Percentiles rank a stretch among this genome's conserved stretches.
phyloP scores from a whole-genome alignment of 64 coral and sea anemone genomes.

The Pachyseris speciosa region DNA sequence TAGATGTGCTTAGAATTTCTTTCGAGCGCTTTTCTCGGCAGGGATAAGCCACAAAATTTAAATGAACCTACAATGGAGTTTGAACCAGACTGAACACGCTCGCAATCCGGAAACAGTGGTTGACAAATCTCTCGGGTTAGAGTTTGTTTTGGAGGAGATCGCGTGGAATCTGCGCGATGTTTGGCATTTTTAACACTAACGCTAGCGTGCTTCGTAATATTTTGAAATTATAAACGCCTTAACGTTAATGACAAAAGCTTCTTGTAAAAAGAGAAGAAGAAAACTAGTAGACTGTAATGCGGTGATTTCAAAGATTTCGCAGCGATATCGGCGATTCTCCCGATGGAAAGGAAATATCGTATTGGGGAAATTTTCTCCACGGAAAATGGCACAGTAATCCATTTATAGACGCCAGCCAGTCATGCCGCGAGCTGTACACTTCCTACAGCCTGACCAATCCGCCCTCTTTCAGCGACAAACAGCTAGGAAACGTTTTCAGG shows the following conservation, averaged over 20 bases:
- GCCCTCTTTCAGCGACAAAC: background rate
- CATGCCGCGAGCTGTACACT: background rate
- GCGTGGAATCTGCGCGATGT: conserved; percentile 6
- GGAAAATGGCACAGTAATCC: background rate
- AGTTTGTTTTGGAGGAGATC: background rate
- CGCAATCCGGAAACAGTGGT: conserved; percentile 12
- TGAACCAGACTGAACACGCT: background rate
- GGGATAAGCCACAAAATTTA: background rate
- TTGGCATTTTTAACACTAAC: conserved; percentile 2
- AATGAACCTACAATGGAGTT: conserved; percentile 13
- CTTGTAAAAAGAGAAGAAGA: background rate
- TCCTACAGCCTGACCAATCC: background rate
- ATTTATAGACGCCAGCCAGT: background rate
- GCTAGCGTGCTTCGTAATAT: background rate
- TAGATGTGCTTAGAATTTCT: background rate
- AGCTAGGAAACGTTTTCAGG: background rate
- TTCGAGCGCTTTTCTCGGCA: background rate
- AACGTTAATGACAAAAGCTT: conserved; percentile 28
- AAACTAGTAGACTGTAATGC: background rate
- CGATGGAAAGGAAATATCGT: conserved; percentile 28
- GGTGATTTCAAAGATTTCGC: background rate
- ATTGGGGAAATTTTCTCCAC: background rate
- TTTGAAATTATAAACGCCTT: conserved; percentile 15
- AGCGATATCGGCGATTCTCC: background rate
- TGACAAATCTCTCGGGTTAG: background rate